Base-by-base conservation (phyloP, 1,140 invertebrate genomes). In the Luehdorfia chinensis region DNA sequence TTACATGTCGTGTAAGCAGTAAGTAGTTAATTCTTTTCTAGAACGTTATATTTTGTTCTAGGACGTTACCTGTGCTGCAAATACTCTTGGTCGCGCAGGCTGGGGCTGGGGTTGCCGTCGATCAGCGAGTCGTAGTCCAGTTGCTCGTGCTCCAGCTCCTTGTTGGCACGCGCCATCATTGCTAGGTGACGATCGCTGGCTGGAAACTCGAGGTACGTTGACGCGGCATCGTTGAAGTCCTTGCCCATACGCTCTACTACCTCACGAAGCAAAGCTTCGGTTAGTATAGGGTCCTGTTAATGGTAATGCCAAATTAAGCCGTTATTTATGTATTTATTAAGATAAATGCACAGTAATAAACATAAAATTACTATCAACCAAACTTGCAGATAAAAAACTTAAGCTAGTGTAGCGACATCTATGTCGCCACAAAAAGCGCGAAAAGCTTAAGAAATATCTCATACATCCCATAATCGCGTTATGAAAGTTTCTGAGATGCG, bases 51-150 rank as follows among this genome's bases (percentile, higher is more conserved):
- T n/a, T n/a, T n/a, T n/a, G n/a, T n/a, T n/a, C n/a, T n/a, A n/a
- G n/a, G n/a, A n/a, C n/a, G n/a, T n/a, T 67, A 87, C 86, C 84
- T 96, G 69, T 98, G 96, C 62, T 95, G 92, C 45, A 97, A 63
- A 68, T 95, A 97, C 68, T 98, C 97, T 56, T 96, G 94, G 76
- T 98, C 96, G 7, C 96, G 87, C 25, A 96, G 88, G 54, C 93
- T 93, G 1, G 93, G 92, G 78, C 91, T 91, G 0, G 91, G 90
- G 62, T 91, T 92, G 6, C 87, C 89, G 8, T 90, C 90, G 21
- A 90, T 87, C 5, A 92, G 66, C 0, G 88, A 87, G 31, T 93
- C 92, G 73, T 91, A 92, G 75, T 92, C 91, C 18, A 89, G 60
- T 54, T 91, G 90, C 19, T 89, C 86, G 45, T 89, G 88, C 37